These are phyloP conservation scores for Zaprionus davidi DNA, from an alignment of 1,140 invertebrate species.

Conservation along the genomic window DNA sequence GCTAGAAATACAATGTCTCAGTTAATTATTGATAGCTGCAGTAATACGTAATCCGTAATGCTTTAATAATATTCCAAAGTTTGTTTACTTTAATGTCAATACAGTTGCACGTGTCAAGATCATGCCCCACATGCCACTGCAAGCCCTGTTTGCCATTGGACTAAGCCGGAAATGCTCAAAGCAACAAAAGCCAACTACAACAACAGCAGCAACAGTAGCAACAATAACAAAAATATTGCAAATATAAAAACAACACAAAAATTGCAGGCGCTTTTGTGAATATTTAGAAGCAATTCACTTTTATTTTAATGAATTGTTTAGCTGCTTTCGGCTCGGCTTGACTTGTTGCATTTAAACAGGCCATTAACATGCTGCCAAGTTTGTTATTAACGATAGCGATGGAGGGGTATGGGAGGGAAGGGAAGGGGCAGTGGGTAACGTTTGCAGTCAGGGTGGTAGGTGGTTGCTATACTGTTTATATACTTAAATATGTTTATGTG, in stretches of 20 bases:
- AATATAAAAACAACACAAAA: slow-evolving; percentile 3
- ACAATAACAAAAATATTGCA: slow-evolving; percentile 32
- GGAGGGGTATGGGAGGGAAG: background rate
- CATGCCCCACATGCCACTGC: slow-evolving; percentile 7
- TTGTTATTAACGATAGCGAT: slow-evolving; percentile 23
- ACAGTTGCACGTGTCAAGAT: slow-evolving; percentile 29
- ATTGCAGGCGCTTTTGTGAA: slow-evolving; percentile 46
- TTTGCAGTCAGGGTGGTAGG: background rate
- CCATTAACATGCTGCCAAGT: slow-evolving; percentile 65
- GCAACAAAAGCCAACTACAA: slow-evolving; percentile 26
- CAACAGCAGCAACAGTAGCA: slow-evolving; percentile 20
- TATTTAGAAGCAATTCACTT: slow-evolving; percentile 61
- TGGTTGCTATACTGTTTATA: slow-evolving; percentile 10
- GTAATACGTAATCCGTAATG: background rate
- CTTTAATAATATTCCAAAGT: background rate
- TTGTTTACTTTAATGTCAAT: slow-evolving; percentile 3
- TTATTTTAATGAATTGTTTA: slow-evolving; percentile 57
- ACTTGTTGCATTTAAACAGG: slow-evolving; percentile 56
- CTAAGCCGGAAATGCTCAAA: slow-evolving; percentile 58
- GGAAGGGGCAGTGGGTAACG: background rate
- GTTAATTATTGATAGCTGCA: background rate
- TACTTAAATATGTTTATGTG: slow-evolving; percentile 1
- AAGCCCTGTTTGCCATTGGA: slow-evolving; percentile 11
- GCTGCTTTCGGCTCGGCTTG: slow-evolving; percentile 5
- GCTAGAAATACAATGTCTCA: background rate